Conservation (phyloP, 2,888 invertebrate species). For the Listrodromus nycthemerus region DNA sequence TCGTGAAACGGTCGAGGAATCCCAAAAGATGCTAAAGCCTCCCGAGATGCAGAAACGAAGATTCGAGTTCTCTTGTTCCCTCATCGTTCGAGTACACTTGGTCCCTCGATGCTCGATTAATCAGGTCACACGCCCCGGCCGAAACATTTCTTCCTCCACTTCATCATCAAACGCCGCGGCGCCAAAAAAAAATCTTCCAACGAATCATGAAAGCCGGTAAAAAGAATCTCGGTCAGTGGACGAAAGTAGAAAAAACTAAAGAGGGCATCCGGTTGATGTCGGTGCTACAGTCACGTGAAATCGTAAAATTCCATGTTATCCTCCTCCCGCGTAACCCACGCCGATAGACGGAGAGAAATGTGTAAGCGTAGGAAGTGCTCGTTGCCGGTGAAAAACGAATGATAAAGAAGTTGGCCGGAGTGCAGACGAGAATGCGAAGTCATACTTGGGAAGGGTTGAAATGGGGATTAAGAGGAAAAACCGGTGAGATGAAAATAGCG, state of each 20-base stretch:
- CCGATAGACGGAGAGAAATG: conserved; percentile 5
- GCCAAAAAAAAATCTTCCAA: not conserved
- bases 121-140: conserved; percentile 17
- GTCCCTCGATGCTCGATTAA: conserved; percentile 38
- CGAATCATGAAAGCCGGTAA: not conserved
- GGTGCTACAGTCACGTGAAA: conserved; percentile 39
- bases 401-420: conserved; percentile 3
- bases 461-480: conserved; percentile 43
- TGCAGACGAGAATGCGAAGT: not conserved
- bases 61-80: conserved; percentile 18
- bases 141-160: not conserved
- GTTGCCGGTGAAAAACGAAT: conserved; percentile 1
- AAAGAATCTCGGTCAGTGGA: not conserved
- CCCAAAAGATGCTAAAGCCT: not conserved
- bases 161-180: not conserved
- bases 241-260: not conserved
- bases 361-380: conserved; percentile 14
- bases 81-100: conserved; percentile 14
- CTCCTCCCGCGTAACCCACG: conserved; percentile 44
- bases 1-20: not conserved
- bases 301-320: conserved; percentile 59
- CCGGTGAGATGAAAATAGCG: conserved; percentile 23
- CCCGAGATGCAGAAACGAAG: not conserved
- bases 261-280: conserved; percentile 1
- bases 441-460: conserved; percentile 13